Evolutionary conservation across 2,113 vertebrate genomes (phyloP).

Genomic region (Hyla sarda): DNA sequence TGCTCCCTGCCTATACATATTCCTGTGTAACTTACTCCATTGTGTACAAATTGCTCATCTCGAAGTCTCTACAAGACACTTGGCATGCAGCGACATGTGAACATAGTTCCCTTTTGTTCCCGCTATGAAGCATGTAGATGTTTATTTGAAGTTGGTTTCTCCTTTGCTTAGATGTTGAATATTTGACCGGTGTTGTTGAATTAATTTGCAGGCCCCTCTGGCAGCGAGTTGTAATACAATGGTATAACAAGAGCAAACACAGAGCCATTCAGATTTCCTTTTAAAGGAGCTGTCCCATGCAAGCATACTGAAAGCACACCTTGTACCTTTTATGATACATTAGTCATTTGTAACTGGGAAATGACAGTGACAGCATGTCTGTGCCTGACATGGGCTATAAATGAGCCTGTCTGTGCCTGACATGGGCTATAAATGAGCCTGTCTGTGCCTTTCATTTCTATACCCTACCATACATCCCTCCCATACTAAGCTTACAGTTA

Average conservation of each 20-base stretch:
- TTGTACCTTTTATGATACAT: slow-evolving; percentile 36
- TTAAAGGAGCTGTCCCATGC: slow-evolving; percentile 32
- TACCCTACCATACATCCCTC: not conserved
- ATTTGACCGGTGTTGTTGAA: slow-evolving; percentile 37
- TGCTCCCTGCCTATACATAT: not conserved
- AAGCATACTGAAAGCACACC: slow-evolving; percentile 14
- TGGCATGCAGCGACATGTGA: slow-evolving; percentile 49
- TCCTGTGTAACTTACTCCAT: not conserved
- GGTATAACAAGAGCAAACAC: slow-evolving; percentile 24
- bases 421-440: not conserved
- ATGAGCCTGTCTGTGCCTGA: slow-evolving; percentile 13
- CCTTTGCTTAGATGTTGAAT: slow-evolving; percentile 25
- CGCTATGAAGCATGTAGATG: slow-evolving; percentile 20
- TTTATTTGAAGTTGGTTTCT: slow-evolving; percentile 37
- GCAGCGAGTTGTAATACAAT: slow-evolving; percentile 15
- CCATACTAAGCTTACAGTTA: not conserved
- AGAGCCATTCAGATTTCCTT: slow-evolving; percentile 17
- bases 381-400: not conserved
- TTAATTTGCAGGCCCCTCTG: slow-evolving; percentile 34
- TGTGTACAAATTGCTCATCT: slow-evolving; percentile 38
- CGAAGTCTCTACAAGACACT: slow-evolving; percentile 16
- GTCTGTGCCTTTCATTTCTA: not conserved
- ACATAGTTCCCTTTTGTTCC: slow-evolving; percentile 37
- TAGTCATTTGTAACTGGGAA: slow-evolving; percentile 28
- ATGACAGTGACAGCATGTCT: slow-evolving; percentile 35